phyloP scores from a whole-genome alignment of 2,797 vertebrate species.

The Manis pentadactyla region DNA sequence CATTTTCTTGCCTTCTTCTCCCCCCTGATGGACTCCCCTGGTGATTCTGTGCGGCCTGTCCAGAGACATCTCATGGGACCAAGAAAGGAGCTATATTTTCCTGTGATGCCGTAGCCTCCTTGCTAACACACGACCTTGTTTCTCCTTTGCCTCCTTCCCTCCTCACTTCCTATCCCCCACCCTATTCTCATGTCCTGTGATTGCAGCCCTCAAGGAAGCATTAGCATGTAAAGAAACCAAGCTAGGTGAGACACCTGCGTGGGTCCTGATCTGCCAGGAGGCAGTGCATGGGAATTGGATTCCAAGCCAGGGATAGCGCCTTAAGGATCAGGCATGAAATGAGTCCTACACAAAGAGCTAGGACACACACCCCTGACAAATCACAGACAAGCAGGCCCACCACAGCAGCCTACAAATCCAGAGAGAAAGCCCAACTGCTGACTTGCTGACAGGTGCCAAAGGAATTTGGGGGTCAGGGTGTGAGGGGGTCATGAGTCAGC shows the following conservation, averaged over 20 bases:
- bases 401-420: background rate
- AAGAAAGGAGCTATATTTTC: background rate
- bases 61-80: background rate
- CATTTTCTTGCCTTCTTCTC: background rate
- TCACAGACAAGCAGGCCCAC: background rate
- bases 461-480: background rate
- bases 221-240: background rate
- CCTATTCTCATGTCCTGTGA: background rate
- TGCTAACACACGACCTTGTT: background rate
- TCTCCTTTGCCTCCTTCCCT: background rate
- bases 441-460: background rate
- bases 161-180: background rate
- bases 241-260: background rate
- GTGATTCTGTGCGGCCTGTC: background rate
- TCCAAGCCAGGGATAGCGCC: background rate
- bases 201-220: background rate
- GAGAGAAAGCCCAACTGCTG: background rate
- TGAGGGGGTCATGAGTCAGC: background rate
- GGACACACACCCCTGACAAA: background rate
- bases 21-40: background rate
- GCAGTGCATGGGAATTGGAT: background rate
- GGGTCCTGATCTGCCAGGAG: background rate
- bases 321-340: background rate
- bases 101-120: background rate
- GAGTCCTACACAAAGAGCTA: background rate